Conservation (phyloP, 2,797 vertebrate species). For the Otus scops region DNA sequence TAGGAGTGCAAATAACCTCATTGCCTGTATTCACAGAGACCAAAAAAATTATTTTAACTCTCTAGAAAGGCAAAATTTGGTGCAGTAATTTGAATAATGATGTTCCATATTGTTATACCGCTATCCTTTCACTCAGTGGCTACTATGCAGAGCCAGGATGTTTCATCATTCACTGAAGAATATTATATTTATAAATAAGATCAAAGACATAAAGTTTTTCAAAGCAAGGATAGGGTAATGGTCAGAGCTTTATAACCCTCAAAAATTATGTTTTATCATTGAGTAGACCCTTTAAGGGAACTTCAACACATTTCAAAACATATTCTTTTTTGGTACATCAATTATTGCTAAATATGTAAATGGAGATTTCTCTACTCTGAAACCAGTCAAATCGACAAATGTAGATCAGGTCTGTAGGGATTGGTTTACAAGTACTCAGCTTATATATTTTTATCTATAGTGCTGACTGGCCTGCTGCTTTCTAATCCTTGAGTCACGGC, state of each 20-base stretch:
- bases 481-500: neutral
- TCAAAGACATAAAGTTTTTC: neutral
- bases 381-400: neutral
- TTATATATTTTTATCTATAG: neutral
- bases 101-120: neutral
- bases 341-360: neutral
- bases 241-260: neutral
- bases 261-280: neutral
- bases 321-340: neutral
- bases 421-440: neutral
- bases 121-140: neutral
- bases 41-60: fast-evolving
- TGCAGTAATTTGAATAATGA: neutral
- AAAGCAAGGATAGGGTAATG: neutral
- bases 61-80: neutral
- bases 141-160: neutral
- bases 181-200: neutral
- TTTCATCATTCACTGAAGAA: neutral
- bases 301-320: neutral
- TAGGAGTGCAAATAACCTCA: neutral
- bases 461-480: neutral
- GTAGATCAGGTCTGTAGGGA: neutral
- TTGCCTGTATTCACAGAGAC: neutral
- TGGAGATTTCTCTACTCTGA: neutral
- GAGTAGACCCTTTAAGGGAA: neutral